These are phyloP conservation scores for Zosterops lateralis DNA, from an alignment of 2,113 vertebrate species.

Conservation along the genomic window DNA sequence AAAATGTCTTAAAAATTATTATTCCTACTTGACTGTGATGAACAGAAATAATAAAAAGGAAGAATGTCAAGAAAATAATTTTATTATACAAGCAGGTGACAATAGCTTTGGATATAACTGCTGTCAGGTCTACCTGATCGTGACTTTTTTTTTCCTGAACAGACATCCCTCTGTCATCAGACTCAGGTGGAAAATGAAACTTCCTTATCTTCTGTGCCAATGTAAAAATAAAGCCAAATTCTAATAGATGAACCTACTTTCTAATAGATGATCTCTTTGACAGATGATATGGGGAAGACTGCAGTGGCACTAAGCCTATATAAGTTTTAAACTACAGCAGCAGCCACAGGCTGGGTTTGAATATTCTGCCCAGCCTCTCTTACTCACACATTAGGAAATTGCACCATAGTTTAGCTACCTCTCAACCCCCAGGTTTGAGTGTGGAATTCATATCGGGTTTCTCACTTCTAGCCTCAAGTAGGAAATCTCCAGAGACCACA, in stretches of 20 bases:
- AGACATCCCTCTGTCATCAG: neutral
- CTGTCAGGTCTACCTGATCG: neutral
- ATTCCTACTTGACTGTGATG: neutral
- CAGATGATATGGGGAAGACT: neutral
- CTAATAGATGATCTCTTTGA: neutral
- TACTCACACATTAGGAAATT: neutral
- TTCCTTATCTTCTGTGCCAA: neutral
- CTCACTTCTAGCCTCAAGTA: neutral
- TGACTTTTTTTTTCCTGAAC: neutral
- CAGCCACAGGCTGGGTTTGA: neutral
- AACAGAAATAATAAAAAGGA: neutral
- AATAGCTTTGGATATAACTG: neutral
- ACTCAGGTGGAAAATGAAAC: neutral
- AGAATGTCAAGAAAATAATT: neutral
- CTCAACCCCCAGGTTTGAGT: neutral
- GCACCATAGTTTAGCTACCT: neutral
- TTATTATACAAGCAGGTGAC: neutral
- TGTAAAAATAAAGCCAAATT: neutral
- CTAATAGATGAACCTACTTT: neutral
- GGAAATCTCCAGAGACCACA: conserved; percentile 21
- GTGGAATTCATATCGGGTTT: neutral
- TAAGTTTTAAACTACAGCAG: neutral
- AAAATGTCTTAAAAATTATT: neutral
- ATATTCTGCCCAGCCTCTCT: neutral
- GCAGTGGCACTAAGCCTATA: neutral